Evolutionary conservation across 1,140 invertebrate species (phyloP).

Genomic region (Plodia interpunctella): DNA sequence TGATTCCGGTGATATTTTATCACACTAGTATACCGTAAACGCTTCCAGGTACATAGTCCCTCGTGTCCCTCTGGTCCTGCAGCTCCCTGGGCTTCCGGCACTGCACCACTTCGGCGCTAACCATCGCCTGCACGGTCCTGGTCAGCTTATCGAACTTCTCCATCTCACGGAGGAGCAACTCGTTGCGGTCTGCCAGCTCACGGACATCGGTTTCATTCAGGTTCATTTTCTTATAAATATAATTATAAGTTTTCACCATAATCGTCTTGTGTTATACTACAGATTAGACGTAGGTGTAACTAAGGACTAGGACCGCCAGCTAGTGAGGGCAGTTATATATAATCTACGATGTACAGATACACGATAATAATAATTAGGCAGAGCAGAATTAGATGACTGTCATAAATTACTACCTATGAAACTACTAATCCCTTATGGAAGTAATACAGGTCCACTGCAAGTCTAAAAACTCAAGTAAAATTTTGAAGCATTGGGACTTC

Average conservation of each 20-base stretch:
- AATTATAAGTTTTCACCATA: not conserved
- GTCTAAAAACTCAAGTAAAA: too few species aligned
- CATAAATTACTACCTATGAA: too few species aligned
- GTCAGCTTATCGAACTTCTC: conserved; percentile 52
- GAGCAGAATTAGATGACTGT: too few species aligned
- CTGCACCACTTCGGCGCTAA: conserved; percentile 32
- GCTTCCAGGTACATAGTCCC: conserved; percentile 21
- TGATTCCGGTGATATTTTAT: too few species aligned
- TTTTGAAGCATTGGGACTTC: too few species aligned
- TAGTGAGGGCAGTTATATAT: too few species aligned
- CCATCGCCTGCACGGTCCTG: conserved; percentile 45
- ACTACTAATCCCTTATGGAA: too few species aligned
- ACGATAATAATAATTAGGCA: too few species aligned
- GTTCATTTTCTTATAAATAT: conserved; percentile 36
- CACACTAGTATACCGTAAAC: conserved; percentile 44
- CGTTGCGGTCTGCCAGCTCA: conserved; percentile 52
- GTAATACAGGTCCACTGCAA: too few species aligned
- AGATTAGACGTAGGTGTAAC: too few species aligned
- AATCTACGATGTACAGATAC: too few species aligned
- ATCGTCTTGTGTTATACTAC: not conserved
- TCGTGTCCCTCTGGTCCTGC: conserved; percentile 5
- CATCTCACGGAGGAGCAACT: conserved; percentile 55
- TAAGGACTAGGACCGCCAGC: too few species aligned
- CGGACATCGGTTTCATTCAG: conserved; percentile 47
- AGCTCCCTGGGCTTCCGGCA: conserved; percentile 22